These are phyloP conservation scores for Leucophenga varia DNA, from an alignment of 1,140 invertebrate genomes.

Conservation along the genomic window DNA sequence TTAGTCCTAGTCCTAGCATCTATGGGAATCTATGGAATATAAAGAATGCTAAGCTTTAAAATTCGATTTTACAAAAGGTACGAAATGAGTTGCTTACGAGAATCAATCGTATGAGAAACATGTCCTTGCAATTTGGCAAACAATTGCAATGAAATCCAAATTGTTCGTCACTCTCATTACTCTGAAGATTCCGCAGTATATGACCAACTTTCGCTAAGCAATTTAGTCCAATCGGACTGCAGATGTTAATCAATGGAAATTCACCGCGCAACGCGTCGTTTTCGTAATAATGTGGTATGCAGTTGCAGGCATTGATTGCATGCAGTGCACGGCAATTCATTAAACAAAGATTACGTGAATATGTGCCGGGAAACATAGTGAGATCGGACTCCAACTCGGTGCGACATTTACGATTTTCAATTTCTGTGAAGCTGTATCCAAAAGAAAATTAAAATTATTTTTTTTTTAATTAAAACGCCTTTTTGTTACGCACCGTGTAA, in stretches of 20 bases:
- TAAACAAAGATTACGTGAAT: slow-evolving; percentile 6
- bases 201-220: background rate
- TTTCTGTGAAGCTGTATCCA: too few species aligned
- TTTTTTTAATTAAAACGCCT: too few species aligned
- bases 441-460: too few species aligned
- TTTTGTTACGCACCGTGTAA: too few species aligned
- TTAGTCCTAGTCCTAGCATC: too few species aligned
- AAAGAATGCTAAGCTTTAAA: too few species aligned
- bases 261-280: background rate
- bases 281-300: slow-evolving; percentile 13
- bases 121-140: slow-evolving; percentile 3
- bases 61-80: too few species aligned
- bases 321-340: slow-evolving; percentile 5
- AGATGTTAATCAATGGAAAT: background rate
- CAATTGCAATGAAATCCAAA: slow-evolving; percentile 1
- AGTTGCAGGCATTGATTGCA: background rate
- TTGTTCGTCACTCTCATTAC: background rate
- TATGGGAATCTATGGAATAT: too few species aligned
- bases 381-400: background rate
- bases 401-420: slow-evolving; percentile 2
- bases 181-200: background rate
- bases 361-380: background rate
- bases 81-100: too few species aligned
- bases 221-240: slow-evolving; percentile 3
- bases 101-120: too few species aligned